Conservation (phyloP, 2,797 vertebrate species). For the Malacoctenus gilli region DNA sequence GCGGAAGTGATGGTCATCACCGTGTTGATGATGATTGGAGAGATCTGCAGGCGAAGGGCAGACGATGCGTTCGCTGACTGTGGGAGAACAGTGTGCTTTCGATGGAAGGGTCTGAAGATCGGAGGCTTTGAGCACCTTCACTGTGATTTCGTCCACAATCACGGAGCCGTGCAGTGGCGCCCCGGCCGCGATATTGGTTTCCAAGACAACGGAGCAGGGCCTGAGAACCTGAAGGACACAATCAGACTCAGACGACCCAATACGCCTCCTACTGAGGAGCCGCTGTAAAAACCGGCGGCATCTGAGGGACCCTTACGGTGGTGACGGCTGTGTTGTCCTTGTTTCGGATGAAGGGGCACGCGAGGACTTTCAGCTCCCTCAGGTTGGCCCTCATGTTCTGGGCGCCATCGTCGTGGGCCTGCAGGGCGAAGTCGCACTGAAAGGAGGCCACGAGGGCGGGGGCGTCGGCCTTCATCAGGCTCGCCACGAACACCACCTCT, state of each 20-base stretch:
- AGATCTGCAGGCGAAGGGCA: conserved; percentile 81
- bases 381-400: conserved; percentile 86
- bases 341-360: conserved; percentile 89
- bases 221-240: conserved; percentile 83
- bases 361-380: conserved; percentile 87
- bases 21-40: conserved; percentile 95
- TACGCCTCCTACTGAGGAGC: too few relatives aligned
- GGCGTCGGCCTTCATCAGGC: conserved; percentile 87
- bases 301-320: conserved; percentile 85
- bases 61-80: neutral
- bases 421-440: conserved; percentile 86
- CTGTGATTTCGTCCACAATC: conserved; percentile 86
- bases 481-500: conserved; percentile 95
- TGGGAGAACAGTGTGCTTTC: too few relatives aligned
- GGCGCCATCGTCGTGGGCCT: conserved; percentile 63
- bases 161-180: conserved; percentile 83
- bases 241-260: neutral
- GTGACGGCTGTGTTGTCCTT: conserved; percentile 83
- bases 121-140: conserved; percentile 82
- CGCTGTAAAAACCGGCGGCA: too few relatives aligned
- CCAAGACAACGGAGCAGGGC: conserved; percentile 89
- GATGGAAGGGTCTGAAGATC: too few relatives aligned
- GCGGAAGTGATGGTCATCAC: conserved; percentile 91
- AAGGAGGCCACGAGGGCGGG: conserved; percentile 89
- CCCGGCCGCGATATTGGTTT: conserved; percentile 79